phyloP scores from a whole-genome alignment of 2,113 vertebrate species.

The Arothron firmamentum region DNA sequence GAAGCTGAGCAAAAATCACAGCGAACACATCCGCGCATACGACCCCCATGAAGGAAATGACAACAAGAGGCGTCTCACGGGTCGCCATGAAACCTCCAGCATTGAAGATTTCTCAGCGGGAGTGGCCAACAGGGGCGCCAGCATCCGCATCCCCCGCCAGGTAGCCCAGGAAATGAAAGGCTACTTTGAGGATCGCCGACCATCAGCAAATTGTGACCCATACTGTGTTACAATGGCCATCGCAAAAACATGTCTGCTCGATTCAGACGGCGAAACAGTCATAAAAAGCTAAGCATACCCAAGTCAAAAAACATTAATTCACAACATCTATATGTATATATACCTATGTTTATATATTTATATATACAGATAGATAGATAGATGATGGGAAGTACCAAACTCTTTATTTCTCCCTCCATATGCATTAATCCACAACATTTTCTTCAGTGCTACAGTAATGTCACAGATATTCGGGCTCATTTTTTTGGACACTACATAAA shows the following conservation, averaged over 20 bases:
- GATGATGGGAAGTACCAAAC: too few relatives aligned
- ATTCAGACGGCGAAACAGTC: background rate
- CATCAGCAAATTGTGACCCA: conserved; percentile 80
- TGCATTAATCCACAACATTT: too few relatives aligned
- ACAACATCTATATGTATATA: too few relatives aligned
- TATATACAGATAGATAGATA: too few relatives aligned
- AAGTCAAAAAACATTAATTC: too few relatives aligned
- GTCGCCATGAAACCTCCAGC: conserved; percentile 74
- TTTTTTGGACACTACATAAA: too few relatives aligned
- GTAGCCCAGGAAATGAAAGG: conserved; percentile 70
- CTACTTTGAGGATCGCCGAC: conserved; percentile 80
- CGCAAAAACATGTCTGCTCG: conserved; percentile 67
- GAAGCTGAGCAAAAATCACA: conserved; percentile 73
- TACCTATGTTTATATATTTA: too few relatives aligned
- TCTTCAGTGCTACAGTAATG: too few relatives aligned
- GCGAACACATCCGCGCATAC: conserved; percentile 72
- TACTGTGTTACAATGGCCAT: conserved; percentile 74
- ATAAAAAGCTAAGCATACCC: background rate
- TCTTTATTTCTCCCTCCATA: too few relatives aligned
- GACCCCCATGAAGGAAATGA: conserved; percentile 74
- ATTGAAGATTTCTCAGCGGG: conserved; percentile 76
- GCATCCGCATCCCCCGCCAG: conserved; percentile 80
- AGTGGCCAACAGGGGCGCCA: conserved; percentile 72
- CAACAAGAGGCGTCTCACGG: conserved; percentile 77
- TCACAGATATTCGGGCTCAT: too few relatives aligned